Base-by-base conservation (phyloP, 1,140 invertebrate genomes). In the Drosophila pallidifrons region DNA sequence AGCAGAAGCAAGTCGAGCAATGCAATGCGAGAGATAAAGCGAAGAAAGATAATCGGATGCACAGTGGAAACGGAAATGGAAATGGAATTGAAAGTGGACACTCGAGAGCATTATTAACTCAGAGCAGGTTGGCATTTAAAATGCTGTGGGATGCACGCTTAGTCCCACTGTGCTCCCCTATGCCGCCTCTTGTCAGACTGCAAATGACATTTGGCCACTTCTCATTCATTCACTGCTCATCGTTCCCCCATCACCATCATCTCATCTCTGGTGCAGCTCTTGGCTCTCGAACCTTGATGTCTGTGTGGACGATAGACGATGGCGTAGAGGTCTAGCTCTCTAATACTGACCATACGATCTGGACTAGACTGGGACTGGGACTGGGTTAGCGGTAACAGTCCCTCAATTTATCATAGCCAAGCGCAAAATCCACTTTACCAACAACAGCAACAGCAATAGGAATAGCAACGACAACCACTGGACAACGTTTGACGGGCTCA, bases 121-220 rank as follows among this genome's bases (percentile, higher is more conserved):
- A 10, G 20, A 25, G 11, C 41, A 13, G 11, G 41, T 43, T 13
- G 41, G 5, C n/a, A 51, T 30, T 30, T 16, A 52, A 55, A 55
- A 52, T 55, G 13, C 13, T 41, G 52, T 35, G 13, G 41, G 28
- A 11, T 61, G 58, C 57, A 35, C 6, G 28, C 25, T 54, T 45
- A 25, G 51, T 59, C 1, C 54, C 65, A 49, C 25, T 35, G 45
- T 68, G 13, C 20, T 45, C 38, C 57, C 45, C 52, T 58, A 64
- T 49, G 43, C 10, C 20, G 6, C 16, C 43, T 59, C 55, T 54
- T 75, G 85, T 88, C 77, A 83, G 75, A 78, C 83, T 87, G 83
- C 85, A 88, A 87, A 87, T 87, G 83, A 87, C 83, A 87, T 88
- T 87, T 89, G 85, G 85, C 80, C 83, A 83, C 80, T 87, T 83